Percentiles rank a stretch among this genome's conserved stretches.
Conservation (phyloP, 1,140 invertebrate species). For the Drosophila takahashii region DNA sequence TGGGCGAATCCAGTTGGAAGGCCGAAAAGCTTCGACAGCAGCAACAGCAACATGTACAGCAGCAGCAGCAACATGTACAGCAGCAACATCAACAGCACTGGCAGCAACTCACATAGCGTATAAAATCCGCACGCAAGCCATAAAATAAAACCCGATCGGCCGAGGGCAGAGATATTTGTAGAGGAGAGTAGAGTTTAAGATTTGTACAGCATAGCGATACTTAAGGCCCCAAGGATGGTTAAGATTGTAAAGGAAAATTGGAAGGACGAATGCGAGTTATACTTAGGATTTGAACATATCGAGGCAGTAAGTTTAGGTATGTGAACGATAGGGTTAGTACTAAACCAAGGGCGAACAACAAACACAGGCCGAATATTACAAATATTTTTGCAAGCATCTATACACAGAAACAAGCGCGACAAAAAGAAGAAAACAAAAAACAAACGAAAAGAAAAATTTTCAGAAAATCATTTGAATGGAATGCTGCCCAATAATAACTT, state of each 20-base stretch:
- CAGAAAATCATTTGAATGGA: slow-evolving; percentile 39
- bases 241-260: slow-evolving; percentile 38
- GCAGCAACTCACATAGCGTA: slow-evolving; percentile 66
- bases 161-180: slow-evolving; percentile 7
- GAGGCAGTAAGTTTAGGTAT: slow-evolving; percentile 57
- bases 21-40: slow-evolving; percentile 46
- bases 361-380: slow-evolving; percentile 32
- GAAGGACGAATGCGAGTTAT: slow-evolving; percentile 17
- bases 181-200: slow-evolving; percentile 62
- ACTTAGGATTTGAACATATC: slow-evolving; percentile 63
- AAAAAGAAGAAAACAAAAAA: neutral
- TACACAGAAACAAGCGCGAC: slow-evolving; percentile 15
- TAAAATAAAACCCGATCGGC: slow-evolving; percentile 9
- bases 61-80: slow-evolving; percentile 4
- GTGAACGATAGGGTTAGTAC: slow-evolving; percentile 41
- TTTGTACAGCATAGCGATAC: slow-evolving; percentile 78
- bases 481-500: slow-evolving; percentile 46
- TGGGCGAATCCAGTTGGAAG: slow-evolving; percentile 69
- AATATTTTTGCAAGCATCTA: slow-evolving; percentile 63
- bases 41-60: slow-evolving; percentile 27
- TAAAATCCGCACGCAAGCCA: slow-evolving; percentile 36
- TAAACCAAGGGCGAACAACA: slow-evolving; percentile 25
- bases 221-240: slow-evolving; percentile 39
- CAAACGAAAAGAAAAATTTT: slow-evolving; percentile 22
- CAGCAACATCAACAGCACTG: slow-evolving; percentile 44